Percentiles rank a stretch among this genome's conserved stretches.
Evolutionary conservation across 2,797 vertebrate species (phyloP).

Genomic region (Gastrophryne carolinensis): DNA sequence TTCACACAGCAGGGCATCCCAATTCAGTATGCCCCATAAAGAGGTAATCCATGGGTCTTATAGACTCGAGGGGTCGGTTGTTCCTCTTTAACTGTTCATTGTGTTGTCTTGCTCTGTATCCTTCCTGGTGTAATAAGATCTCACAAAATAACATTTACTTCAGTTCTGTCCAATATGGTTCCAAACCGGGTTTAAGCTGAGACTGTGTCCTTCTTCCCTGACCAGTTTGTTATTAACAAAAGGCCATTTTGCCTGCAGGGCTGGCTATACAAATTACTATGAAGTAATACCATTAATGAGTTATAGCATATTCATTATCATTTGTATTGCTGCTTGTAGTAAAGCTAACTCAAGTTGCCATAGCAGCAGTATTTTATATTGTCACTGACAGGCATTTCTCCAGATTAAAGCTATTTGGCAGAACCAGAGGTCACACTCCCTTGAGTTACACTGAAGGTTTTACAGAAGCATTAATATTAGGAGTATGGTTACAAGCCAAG

Average conservation of each 20-base stretch:
- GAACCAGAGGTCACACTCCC: not conserved
- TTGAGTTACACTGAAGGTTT: not conserved
- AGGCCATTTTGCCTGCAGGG: slow-evolving; percentile 13
- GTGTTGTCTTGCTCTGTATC: too few species aligned
- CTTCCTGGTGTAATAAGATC: too few species aligned
- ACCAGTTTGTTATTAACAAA: slow-evolving; percentile 10
- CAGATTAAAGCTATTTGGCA: slow-evolving; percentile 30
- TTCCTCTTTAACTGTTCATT: too few species aligned
- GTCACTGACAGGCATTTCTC: slow-evolving; percentile 24
- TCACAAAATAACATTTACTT: not conserved
- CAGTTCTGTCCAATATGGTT: too few species aligned
- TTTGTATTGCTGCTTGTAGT: slow-evolving; percentile 35
- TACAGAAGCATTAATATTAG: slow-evolving; percentile 12
- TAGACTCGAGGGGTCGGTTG: too few species aligned
- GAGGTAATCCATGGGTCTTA: too few species aligned
- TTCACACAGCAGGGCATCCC: too few species aligned
- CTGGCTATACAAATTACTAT: slow-evolving; percentile 26
- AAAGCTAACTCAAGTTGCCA: slow-evolving; percentile 25
- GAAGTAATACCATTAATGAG: slow-evolving; percentile 23
- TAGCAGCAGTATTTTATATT: slow-evolving; percentile 37
- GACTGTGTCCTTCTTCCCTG: not conserved
- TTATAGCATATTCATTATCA: slow-evolving; percentile 39
- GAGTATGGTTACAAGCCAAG: not conserved
- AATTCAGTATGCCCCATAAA: too few species aligned
- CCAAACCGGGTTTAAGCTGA: not conserved